Percentiles rank a stretch among this genome's conserved stretches.
Conservation (phyloP, 2,113 vertebrate species). For the Pao palembangensis region DNA sequence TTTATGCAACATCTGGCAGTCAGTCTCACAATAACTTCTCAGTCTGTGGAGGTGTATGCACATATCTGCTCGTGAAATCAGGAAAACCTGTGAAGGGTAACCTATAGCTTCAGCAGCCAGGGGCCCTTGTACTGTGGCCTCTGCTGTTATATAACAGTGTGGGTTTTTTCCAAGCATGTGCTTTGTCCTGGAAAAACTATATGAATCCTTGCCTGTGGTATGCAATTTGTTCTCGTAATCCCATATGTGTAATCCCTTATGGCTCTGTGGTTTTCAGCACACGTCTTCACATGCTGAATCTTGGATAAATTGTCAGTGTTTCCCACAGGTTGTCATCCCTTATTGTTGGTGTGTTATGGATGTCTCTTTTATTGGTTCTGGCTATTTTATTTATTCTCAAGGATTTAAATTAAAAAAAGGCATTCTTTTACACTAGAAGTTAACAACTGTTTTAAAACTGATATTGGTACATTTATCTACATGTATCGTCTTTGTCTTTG, state of each 20-base stretch:
- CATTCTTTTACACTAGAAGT: conserved; percentile 9
- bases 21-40: conserved; percentile 5
- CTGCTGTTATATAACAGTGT: conserved; percentile 32
- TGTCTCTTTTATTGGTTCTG: neutral
- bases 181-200: conserved; percentile 40
- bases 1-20: conserved; percentile 15
- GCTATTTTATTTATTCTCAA: neutral
- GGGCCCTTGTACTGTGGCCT: conserved; percentile 15
- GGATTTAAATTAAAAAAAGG: conserved; percentile 1
- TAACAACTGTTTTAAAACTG: no score
- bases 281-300: conserved; percentile 1
- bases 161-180: conserved; percentile 34
- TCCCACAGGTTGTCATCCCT: neutral
- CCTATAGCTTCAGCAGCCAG: conserved; percentile 9
- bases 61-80: conserved; percentile 15
- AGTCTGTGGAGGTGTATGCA: conserved; percentile 7
- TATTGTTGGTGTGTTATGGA: neutral
- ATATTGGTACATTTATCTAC: no score
- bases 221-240: conserved; percentile 26
- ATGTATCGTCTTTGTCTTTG: no score
- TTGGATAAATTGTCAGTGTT: neutral
- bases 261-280: conserved; percentile 4
- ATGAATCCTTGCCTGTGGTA: conserved; percentile 9
- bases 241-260: neutral
- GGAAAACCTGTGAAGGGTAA: neutral